phyloP scores from a whole-genome alignment of 2,797 vertebrate genomes.

The Glossophaga mutica region DNA sequence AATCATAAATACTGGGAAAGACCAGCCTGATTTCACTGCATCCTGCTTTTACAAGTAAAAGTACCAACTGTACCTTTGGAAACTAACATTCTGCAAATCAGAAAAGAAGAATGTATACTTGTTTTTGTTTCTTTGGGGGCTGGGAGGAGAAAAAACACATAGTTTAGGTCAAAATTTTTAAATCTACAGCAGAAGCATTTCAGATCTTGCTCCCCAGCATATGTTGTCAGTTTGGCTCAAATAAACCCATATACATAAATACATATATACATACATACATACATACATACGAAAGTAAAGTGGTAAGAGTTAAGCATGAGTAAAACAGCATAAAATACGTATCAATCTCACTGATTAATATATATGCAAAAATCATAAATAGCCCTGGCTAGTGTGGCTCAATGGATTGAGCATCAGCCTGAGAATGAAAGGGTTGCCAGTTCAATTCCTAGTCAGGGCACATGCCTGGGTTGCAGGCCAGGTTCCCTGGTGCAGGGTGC shows the following conservation, averaged over 20 bases:
- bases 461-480: too few relatives aligned
- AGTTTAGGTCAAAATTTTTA: not conserved
- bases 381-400: not conserved
- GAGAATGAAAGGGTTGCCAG: too few relatives aligned
- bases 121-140: not conserved
- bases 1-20: not conserved
- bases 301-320: not conserved
- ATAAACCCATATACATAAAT: not conserved
- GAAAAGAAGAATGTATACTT: not conserved
- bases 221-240: not conserved
- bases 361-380: not conserved
- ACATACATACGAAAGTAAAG: not conserved
- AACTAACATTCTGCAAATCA: conserved; percentile 8
- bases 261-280: not conserved
- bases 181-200: not conserved
- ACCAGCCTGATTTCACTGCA: not conserved
- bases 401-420: too few relatives aligned
- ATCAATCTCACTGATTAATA: not conserved
- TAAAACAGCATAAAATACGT: not conserved
- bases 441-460: too few relatives aligned
- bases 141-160: not conserved
- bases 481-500: too few relatives aligned
- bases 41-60: not conserved
- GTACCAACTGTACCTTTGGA: not conserved
- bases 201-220: not conserved